Evolutionary conservation across 2,888 invertebrate species (phyloP), one percentile per base, ranked within the genome.

Genomic region (Yponomeuta cagnagella): DNA sequence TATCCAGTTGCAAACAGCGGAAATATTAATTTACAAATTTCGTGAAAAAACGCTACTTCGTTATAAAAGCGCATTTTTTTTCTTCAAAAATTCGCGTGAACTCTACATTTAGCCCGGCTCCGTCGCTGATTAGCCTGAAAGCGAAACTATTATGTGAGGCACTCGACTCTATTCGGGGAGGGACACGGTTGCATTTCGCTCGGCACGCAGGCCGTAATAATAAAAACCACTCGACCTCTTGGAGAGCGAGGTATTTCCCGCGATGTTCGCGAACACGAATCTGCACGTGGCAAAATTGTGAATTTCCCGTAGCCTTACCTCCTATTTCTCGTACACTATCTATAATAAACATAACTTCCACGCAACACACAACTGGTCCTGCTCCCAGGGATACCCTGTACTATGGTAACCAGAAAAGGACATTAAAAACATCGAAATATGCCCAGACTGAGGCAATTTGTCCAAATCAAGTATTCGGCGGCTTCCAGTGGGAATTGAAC

Each of bases 121-220:
- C 71, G 23, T 23, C 80, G 81, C 88, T 90, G 89, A 90, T 90
- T 90, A 91, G 90, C 90, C 84, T 89, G 84, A 86, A 88, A 89
- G 87, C 83, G 81, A 82, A 81, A 81, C 79, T 80, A 78, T 76
- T 76, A 74, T 69, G 67, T 64, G 43, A 70, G 66, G 33, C 72
- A 72, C 71, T 72, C 72, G 75, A 75, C 81, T 77, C 76, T 87
- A 80, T 73, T 33, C 1, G 12, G 9, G n/a, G 12, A n/a, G 31
- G 1, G 6, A 67, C 81, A 84, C 76, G 78, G 83, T 77, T 73
- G 70, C 72, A 80, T 81, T 76, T 12, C 73, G 67, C 70, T 73
- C 70, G 64, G 52, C 12, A 70, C 52, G 2, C 23, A 12, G 12
- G 71, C 71, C 75, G 80, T 79, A 86, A 89, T 90, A 88, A 87